A percentile compares a stretch with the other conserved stretches of the same genome.
Evolutionary conservation across 2,113 vertebrate genomes (phyloP).

Genomic region (Columba janthina): DNA sequence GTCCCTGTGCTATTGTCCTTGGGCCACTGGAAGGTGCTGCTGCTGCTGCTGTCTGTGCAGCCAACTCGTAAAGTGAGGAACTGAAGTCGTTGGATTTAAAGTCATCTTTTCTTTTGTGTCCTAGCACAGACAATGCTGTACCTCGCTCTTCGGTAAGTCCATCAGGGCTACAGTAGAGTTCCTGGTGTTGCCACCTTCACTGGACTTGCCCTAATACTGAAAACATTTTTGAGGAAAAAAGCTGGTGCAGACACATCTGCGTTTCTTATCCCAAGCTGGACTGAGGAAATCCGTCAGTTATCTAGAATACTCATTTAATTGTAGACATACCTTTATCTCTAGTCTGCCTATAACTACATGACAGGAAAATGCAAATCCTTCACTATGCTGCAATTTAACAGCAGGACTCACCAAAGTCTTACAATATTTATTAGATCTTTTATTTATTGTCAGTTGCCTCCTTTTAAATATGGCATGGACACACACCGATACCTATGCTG

Average conservation of each 20-base stretch:
- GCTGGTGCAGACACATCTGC: not conserved
- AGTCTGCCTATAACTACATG: constrained; percentile 15
- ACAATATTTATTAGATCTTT: constrained; percentile 52
- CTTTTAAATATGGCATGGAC: constrained; percentile 57
- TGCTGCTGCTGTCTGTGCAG: not conserved
- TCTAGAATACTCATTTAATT: constrained; percentile 8
- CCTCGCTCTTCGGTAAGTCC: not conserved
- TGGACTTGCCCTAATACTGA: not conserved
- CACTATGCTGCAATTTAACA: constrained; percentile 19
- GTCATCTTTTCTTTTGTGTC: not conserved
- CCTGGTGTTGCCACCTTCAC: not conserved
- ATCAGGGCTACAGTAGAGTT: not conserved
- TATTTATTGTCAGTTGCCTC: constrained; percentile 64
- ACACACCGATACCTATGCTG: not conserved
- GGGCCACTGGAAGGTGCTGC: not conserved
- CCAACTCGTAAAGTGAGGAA: not conserved
- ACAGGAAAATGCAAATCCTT: constrained; percentile 59
- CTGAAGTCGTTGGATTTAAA: not conserved
- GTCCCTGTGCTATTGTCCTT: accelerated
- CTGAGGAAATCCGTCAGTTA: not conserved
- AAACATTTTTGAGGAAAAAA: not conserved
- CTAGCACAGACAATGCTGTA: not conserved
- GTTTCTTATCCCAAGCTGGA: not conserved
- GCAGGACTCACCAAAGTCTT: constrained; percentile 43
- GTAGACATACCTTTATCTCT: constrained; percentile 21